phyloP scores from a whole-genome alignment of 2,888 invertebrate genomes.

The Pachycephus smyrnensis region DNA sequence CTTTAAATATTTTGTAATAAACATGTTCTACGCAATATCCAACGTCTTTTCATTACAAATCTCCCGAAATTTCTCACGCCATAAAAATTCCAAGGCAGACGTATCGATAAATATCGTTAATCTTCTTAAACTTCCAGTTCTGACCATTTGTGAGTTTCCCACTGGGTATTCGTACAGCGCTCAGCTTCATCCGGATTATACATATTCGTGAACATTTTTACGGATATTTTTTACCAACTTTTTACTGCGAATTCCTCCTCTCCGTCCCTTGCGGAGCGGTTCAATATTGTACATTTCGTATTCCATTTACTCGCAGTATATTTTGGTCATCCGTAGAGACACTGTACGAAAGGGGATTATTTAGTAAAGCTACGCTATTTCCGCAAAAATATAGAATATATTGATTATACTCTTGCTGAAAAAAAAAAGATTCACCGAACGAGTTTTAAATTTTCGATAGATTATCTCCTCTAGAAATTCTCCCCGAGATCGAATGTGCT shows the following conservation, averaged over 20 bases:
- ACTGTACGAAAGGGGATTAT: not conserved
- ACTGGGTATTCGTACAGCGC: constrained; percentile 48
- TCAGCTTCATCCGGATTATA: constrained; percentile 65
- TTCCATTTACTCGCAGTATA: not conserved
- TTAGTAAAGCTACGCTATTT: not conserved
- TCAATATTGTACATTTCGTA: constrained; percentile 41
- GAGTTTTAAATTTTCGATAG: constrained; percentile 3
- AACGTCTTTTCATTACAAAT: not conserved
- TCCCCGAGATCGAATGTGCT: not conserved
- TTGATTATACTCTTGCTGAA: not conserved
- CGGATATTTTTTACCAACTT: constrained; percentile 43
- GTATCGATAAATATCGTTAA: constrained; percentile 7
- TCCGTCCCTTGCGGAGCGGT: constrained; percentile 38
- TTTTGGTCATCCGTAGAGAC: not conserved
- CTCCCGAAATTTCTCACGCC: not conserved
- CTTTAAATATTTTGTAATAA: constrained; percentile 61
- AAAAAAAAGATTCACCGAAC: constrained; percentile 31
- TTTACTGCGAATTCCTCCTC: constrained; percentile 26
- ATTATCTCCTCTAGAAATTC: not conserved
- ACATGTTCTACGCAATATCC: constrained; percentile 46
- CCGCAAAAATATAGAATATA: not conserved
- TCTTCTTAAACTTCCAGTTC: constrained; percentile 13
- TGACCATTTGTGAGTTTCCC: constrained; percentile 6
- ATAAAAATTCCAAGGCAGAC: not conserved
- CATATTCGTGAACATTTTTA: constrained; percentile 54